A percentile compares a stretch with the other conserved stretches of the same genome.
Evolutionary conservation across 1,140 invertebrate genomes (phyloP).

Genomic region (Zaprionus ghesquierei): DNA sequence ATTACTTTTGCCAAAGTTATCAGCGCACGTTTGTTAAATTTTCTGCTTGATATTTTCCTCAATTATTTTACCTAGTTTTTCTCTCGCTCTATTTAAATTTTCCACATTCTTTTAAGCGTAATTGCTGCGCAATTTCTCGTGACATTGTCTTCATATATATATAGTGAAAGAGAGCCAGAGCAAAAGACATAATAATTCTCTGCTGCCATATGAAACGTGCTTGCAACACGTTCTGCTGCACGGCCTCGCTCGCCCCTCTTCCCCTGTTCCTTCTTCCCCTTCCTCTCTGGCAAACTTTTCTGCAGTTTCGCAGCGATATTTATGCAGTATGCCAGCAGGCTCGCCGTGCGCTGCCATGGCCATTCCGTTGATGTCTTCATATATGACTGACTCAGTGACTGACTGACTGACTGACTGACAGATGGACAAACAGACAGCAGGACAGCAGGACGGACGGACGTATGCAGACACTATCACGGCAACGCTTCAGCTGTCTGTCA

Average conservation of each 20-base stretch:
- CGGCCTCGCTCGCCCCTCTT: not conserved
- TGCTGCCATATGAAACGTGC: slow-evolving; percentile 30
- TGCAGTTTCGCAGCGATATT: slow-evolving; percentile 22
- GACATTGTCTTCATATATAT: slow-evolving; percentile 4
- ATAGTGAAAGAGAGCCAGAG: not conserved
- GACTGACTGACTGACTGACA: slow-evolving; percentile 24
- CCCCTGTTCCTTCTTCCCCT: not conserved
- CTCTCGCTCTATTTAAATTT: not conserved
- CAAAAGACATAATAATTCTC: slow-evolving; percentile 7
- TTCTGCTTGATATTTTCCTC: not conserved
- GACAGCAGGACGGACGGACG: not conserved
- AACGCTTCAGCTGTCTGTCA: slow-evolving; percentile 71
- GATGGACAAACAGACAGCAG: slow-evolving; percentile 13
- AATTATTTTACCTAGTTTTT: not conserved
- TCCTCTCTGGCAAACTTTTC: not conserved
- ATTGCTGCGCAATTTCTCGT: slow-evolving; percentile 5
- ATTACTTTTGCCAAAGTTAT: slow-evolving; percentile 3
- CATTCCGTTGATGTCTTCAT: slow-evolving; percentile 62
- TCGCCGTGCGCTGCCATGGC: slow-evolving; percentile 13
- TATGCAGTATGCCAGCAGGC: slow-evolving; percentile 51
- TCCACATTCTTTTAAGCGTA: not conserved
- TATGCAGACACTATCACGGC: slow-evolving; percentile 18
- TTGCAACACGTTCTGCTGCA: slow-evolving; percentile 24
- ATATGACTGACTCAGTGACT: slow-evolving; percentile 35
- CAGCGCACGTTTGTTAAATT: not conserved